A percentile compares a stretch with the other conserved stretches of the same genome.
Conservation (phyloP, 2,797 vertebrate species). For the Cyclura pinguis region DNA sequence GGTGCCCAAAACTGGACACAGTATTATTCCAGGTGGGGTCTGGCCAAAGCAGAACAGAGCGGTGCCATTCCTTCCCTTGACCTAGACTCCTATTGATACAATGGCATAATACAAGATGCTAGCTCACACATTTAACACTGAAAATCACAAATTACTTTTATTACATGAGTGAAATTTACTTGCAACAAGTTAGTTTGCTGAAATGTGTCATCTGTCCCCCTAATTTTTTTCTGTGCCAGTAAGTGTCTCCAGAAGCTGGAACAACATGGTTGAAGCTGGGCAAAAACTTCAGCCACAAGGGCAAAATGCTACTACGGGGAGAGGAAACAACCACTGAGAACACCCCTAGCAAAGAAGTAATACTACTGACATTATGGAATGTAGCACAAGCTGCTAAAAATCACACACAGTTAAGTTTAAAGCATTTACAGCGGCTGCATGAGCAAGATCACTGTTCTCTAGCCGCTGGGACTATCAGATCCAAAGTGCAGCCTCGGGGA, state of each 20-base stretch:
- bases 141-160: constrained; percentile 25
- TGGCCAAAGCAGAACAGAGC: too few species aligned
- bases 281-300: neutral
- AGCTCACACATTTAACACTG: neutral
- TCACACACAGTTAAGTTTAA: neutral
- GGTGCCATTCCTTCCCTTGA: too few species aligned
- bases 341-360: neutral
- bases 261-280: constrained; percentile 28
- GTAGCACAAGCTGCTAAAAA: neutral
- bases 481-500: neutral
- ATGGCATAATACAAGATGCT: too few species aligned
- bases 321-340: neutral
- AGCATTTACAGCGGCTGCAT: neutral
- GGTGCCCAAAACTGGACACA: too few species aligned
- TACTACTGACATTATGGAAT: neutral
- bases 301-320: fast-evolving
- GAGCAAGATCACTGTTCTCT: neutral
- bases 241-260: constrained; percentile 20
- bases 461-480: neutral
- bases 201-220: constrained; percentile 12
- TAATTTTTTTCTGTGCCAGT: neutral
- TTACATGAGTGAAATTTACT: neutral
- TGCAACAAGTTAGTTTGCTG: constrained; percentile 18
- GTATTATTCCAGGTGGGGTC: too few species aligned
- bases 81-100: too few species aligned